phyloP scores from a whole-genome alignment of 2,113 vertebrate genomes.

The Sander lucioperca region DNA sequence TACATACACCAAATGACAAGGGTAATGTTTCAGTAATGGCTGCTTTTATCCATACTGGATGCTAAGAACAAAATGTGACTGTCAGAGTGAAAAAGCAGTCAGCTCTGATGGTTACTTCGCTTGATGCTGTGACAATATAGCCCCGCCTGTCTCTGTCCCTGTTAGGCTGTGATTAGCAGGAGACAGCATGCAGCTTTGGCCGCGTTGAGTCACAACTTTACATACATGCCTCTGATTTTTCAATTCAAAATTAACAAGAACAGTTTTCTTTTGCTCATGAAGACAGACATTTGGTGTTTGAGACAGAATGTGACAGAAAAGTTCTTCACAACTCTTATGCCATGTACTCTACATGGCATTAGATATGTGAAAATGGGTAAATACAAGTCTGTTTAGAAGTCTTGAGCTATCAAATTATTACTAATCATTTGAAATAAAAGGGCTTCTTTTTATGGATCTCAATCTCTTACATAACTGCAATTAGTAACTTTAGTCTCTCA shows the following conservation, averaged over 20 bases:
- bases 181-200: slow-evolving; percentile 41
- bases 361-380: neutral
- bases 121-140: slow-evolving; percentile 59
- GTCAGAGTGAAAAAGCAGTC: slow-evolving; percentile 63
- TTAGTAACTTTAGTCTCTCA: slow-evolving; percentile 30
- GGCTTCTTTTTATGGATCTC: neutral
- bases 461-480: neutral
- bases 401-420: neutral
- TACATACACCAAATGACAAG: slow-evolving; percentile 13
- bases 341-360: neutral
- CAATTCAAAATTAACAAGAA: slow-evolving; percentile 3
- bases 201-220: slow-evolving; percentile 46
- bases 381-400: neutral
- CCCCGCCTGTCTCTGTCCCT: slow-evolving; percentile 44
- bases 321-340: neutral
- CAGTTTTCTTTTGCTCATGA: slow-evolving; percentile 6
- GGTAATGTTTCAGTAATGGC: slow-evolving; percentile 28
- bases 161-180: slow-evolving; percentile 60
- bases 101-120: slow-evolving; percentile 51
- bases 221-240: slow-evolving; percentile 24
- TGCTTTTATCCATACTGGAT: slow-evolving; percentile 48
- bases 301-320: slow-evolving; percentile 23
- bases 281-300: slow-evolving; percentile 15
- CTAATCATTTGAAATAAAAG: neutral
- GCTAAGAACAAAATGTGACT: slow-evolving; percentile 64